phyloP scores from a whole-genome alignment of 2,888 invertebrate genomes.

The Anthoptus insignis region DNA sequence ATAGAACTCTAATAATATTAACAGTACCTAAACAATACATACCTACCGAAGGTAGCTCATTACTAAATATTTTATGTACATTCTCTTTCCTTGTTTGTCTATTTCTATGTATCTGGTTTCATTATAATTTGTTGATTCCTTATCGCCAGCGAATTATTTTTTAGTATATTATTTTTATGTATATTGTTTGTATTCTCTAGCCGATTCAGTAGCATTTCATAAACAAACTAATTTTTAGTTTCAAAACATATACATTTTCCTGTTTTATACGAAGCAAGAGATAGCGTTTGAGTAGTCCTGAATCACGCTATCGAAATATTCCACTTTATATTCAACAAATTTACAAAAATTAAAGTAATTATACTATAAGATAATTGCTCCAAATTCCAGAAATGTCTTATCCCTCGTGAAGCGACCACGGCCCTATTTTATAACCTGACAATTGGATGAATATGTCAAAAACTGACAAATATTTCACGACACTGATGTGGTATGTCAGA shows the following conservation, averaged over 20 bases:
- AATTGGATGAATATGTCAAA: no score
- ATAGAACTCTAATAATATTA: slow-evolving; percentile 13
- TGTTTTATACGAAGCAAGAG: no score
- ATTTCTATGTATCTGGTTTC: neutral
- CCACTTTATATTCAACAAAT: neutral
- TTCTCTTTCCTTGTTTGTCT: no score
- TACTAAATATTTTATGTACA: no score
- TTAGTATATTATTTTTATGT: neutral
- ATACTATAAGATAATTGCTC: no score
- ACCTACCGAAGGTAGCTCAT: slow-evolving; percentile 12
- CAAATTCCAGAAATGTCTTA: no score
- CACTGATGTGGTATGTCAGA: no score
- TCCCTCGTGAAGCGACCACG: no score
- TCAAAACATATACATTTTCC: no score
- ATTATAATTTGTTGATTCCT: neutral
- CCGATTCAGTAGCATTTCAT: neutral
- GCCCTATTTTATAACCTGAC: no score
- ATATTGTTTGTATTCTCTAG: neutral
- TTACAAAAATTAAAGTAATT: no score
- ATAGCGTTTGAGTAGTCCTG: neutral
- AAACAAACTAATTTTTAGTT: neutral
- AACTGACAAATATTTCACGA: no score
- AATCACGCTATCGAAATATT: neutral
- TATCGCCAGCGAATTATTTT: neutral
- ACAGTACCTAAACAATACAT: slow-evolving; percentile 25